Base-by-base conservation (phyloP, 2,797 vertebrate genomes). In the Brachyrhaphis roseni region DNA sequence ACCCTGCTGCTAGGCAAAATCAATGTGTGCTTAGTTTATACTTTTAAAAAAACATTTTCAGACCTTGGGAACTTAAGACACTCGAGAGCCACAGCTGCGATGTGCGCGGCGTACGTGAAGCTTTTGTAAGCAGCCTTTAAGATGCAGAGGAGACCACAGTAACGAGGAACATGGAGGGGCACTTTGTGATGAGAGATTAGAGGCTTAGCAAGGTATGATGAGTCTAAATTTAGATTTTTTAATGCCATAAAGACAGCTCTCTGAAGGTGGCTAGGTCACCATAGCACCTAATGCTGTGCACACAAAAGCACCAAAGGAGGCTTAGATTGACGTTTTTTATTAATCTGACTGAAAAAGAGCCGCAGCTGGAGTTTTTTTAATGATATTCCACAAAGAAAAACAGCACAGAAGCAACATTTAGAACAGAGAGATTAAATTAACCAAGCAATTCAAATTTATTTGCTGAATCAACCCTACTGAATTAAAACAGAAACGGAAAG, bases 31-130 rank as follows among this genome's bases (percentile, higher is more conserved):
- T 46, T 20, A 36, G 41, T 46, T 76, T 28, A 20, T 31, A 34
- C 74, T 76, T 75, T 62, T 1, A n/a, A 45, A 75, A 75, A 41
- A 76, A 76, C 45, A 18, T 75, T 36, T 36, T 71, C 26, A 46
- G 47, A 31, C 39, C 41, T 28, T n/a, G 23, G 53, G 36, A 79
- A 53, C 43, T 72, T 57, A 8, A 78, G 45, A 8, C 64, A 16
- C 16, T 45, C 45, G 8, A 72, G 64, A 41, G 31, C 47, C 43
- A 55, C 46, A 71, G 15, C 51, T 39, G 18, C 31, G n/a, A 36
- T 12, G 39, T 47, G 64, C 46, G 41, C 12, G 20, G 28, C 47
- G 18, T 8, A 20, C 18, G 12, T 34, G 23, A 28, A 39, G 49
- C 7, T 46, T 75, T 75, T 34, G 18, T n/a, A 4, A 57, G 39